Evolutionary conservation across 2,113 vertebrate species (phyloP).

Genomic region (Oreochromis tanganicae): DNA sequence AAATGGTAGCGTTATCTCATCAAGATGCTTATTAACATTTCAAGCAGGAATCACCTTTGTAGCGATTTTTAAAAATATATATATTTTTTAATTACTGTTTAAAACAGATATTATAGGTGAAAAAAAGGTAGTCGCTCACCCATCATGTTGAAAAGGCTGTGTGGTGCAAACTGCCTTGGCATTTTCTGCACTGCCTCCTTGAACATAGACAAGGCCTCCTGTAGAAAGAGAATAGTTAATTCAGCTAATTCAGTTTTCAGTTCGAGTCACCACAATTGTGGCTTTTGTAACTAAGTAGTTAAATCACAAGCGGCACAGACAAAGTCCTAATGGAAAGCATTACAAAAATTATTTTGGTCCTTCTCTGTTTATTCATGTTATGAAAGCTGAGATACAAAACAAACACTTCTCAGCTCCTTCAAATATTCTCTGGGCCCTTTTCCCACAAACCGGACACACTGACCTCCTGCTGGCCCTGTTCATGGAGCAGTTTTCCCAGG

Average conservation of each 20-base stretch:
- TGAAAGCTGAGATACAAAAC: background rate
- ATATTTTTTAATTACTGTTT: background rate
- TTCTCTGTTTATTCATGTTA: background rate
- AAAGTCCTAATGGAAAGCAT: background rate
- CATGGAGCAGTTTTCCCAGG: conserved; percentile 94
- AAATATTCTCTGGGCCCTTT: background rate
- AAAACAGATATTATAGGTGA: background rate
- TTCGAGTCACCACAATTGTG: background rate
- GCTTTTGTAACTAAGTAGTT: background rate
- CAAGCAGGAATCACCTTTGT: background rate
- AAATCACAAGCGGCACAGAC: background rate
- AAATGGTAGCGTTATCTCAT: background rate
- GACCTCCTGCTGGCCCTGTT: conserved; percentile 94
- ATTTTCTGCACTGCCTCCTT: conserved; percentile 97
- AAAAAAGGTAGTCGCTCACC: conserved; percentile 74
- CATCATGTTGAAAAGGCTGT: conserved; percentile 99
- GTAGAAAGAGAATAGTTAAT: background rate
- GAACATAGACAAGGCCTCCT: conserved; percentile 91
- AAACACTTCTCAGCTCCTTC: background rate
- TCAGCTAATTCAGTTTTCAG: background rate
- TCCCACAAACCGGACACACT: background rate
- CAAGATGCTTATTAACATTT: background rate
- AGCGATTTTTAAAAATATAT: background rate
- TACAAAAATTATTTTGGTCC: background rate
- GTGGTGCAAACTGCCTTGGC: conserved; percentile 95